These are phyloP conservation scores for Oedothorax gibbosus DNA, from an alignment of 1,140 invertebrate species.

Conservation along the genomic window DNA sequence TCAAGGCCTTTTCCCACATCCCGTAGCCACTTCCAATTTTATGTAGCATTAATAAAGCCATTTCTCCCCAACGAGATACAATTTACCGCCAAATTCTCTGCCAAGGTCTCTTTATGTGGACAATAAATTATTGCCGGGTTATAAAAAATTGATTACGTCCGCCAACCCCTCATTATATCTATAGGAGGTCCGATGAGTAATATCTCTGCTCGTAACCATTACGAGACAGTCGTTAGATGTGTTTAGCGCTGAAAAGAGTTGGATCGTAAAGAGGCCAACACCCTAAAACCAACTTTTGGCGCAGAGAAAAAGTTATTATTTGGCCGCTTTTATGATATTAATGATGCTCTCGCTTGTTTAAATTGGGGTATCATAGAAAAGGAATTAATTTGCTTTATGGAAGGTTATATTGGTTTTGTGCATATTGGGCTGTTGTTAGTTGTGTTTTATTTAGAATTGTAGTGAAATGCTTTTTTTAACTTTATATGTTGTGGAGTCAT, in stretches of 20 bases:
- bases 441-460: too few species aligned
- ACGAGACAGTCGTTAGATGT: slow-evolving; percentile 29
- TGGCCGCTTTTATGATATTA: neutral
- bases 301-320: neutral
- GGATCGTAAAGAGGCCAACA: slow-evolving; percentile 21
- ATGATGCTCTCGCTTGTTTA: neutral
- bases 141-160: slow-evolving; percentile 58
- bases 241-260: slow-evolving; percentile 37
- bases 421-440: too few species aligned
- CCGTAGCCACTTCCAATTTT: neutral
- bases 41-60: slow-evolving; percentile 44
- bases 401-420: too few species aligned
- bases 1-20: neutral
- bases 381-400: too few species aligned
- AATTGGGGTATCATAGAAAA: too few species aligned
- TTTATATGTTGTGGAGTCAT: too few species aligned
- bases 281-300: too few species aligned
- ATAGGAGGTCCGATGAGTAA: slow-evolving; percentile 43
- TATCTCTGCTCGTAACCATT: slow-evolving; percentile 45
- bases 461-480: too few species aligned
- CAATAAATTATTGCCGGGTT: slow-evolving; percentile 49
- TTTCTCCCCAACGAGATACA: slow-evolving; percentile 17
- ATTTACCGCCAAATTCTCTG: slow-evolving; percentile 51
- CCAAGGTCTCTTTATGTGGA: slow-evolving; percentile 36
- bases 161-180: slow-evolving; percentile 25